These are phyloP conservation scores for Tenualosa thibaudeaui DNA, from an alignment of 2,797 vertebrate genomes.

Conservation along the genomic window DNA sequence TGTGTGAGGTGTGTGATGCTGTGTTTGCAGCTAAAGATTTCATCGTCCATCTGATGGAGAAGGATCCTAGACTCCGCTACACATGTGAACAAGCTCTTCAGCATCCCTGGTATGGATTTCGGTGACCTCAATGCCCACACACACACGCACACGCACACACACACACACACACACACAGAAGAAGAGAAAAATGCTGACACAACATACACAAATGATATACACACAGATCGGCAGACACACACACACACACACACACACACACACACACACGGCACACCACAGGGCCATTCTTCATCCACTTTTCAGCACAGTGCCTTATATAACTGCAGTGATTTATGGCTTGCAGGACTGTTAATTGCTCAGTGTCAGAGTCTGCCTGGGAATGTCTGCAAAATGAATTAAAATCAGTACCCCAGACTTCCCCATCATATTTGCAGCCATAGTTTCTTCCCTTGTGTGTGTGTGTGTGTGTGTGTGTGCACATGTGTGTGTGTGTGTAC, in stretches of 20 bases:
- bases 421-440: neutral
- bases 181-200: neutral
- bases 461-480: neutral
- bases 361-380: neutral
- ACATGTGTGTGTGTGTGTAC: neutral
- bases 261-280: neutral
- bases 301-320: neutral
- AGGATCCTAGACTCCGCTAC: slow-evolving; percentile 84
- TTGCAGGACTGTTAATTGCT: neutral
- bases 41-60: slow-evolving; percentile 94
- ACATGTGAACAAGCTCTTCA: slow-evolving; percentile 95
- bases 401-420: neutral
- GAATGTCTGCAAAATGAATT: neutral
- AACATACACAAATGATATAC: neutral
- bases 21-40: slow-evolving; percentile 89
- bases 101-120: slow-evolving; percentile 83
- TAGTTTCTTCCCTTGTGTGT: neutral
- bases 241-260: neutral
- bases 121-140: neutral
- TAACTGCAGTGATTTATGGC: slow-evolving; percentile 15
- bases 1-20: neutral
- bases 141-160: slow-evolving; percentile 1
- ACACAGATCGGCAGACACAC: neutral
- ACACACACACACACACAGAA: neutral
- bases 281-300: slow-evolving; percentile 8